A percentile compares a stretch with the other conserved stretches of the same genome.
phyloP scores from a whole-genome alignment of 2,888 invertebrate species.

The Tigriopus californicus region DNA sequence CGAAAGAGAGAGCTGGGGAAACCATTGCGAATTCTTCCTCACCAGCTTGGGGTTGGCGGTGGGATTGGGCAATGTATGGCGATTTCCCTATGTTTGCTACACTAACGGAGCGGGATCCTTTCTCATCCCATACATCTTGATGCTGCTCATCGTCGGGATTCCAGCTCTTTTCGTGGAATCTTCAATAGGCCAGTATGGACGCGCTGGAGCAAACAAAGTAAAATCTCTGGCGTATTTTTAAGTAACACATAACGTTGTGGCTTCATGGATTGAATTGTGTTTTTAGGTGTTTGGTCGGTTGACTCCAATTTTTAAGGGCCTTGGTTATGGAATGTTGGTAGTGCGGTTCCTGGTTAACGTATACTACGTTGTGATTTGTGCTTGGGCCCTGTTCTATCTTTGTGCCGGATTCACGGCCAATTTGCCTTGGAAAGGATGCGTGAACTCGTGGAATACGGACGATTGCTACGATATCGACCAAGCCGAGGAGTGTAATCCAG shows the following conservation, averaged over 20 bases:
- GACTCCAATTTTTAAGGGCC: constrained; percentile 10
- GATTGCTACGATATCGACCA: constrained; percentile 4
- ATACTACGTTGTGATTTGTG: constrained; percentile 14
- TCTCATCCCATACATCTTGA: constrained; percentile 58
- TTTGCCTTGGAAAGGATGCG: constrained; percentile 11
- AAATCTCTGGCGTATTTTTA: too few relatives aligned
- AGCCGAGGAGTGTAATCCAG: not conserved
- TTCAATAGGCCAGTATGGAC: constrained; percentile 65
- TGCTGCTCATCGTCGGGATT: constrained; percentile 57
- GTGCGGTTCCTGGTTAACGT: constrained; percentile 11
- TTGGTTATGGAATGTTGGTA: constrained; percentile 11
- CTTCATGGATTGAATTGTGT: not conserved
- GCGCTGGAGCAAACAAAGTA: constrained; percentile 44
- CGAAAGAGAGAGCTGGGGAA: constrained; percentile 17
- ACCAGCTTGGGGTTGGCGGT: constrained; percentile 51
- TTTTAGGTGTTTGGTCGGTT: constrained; percentile 15
- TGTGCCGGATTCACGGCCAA: not conserved
- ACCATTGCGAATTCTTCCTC: constrained; percentile 40
- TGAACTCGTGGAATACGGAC: constrained; percentile 2
- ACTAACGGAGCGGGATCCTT: constrained; percentile 50
- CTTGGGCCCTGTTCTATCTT: constrained; percentile 11
- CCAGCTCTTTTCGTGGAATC: constrained; percentile 68
- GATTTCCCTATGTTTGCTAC: constrained; percentile 53
- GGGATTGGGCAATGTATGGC: constrained; percentile 53
- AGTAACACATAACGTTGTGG: too few relatives aligned